These are phyloP conservation scores for Orthosia cruda DNA, from an alignment of 2,888 invertebrate genomes.

Conservation along the genomic window DNA sequence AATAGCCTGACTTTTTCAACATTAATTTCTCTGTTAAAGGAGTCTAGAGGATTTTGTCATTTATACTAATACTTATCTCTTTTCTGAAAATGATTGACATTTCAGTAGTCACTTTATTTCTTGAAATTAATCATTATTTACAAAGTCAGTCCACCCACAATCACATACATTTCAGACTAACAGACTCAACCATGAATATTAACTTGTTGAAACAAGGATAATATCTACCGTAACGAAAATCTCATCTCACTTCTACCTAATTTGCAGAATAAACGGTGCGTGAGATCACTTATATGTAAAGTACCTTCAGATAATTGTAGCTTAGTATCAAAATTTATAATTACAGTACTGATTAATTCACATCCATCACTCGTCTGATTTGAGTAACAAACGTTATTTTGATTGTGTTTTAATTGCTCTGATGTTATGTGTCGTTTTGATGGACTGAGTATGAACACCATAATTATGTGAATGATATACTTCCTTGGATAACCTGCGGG, in stretches of 20 bases:
- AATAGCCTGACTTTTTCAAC: not conserved
- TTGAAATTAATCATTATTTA: too few species aligned
- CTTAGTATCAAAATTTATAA: conserved; percentile 75
- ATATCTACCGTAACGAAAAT: conserved; percentile 1
- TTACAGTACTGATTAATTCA: conserved; percentile 83
- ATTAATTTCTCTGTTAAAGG: too few species aligned
- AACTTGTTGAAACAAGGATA: conserved; percentile 10
- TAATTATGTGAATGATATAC: conserved; percentile 57
- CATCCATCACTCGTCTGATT: conserved; percentile 73
- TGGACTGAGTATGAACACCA: conserved; percentile 68
- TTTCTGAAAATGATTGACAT: too few species aligned
- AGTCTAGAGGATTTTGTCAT: too few species aligned
- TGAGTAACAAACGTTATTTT: conserved; percentile 75
- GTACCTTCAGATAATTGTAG: conserved; percentile 70
- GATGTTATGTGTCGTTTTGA: conserved; percentile 76
- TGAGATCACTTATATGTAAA: conserved; percentile 35
- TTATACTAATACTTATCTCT: too few species aligned
- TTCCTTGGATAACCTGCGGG: conserved; percentile 29
- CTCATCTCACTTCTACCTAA: conserved; percentile 20
- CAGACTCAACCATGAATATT: conserved; percentile 18
- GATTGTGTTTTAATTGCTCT: conserved; percentile 88
- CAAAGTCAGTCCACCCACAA: not conserved
- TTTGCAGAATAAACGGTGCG: conserved; percentile 44
- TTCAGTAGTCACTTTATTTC: too few species aligned
- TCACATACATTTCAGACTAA: not conserved